Percentiles rank a stretch among this genome's conserved stretches.
phyloP scores from a whole-genome alignment of 2,113 vertebrate species.

The Rutilus rutilus region DNA sequence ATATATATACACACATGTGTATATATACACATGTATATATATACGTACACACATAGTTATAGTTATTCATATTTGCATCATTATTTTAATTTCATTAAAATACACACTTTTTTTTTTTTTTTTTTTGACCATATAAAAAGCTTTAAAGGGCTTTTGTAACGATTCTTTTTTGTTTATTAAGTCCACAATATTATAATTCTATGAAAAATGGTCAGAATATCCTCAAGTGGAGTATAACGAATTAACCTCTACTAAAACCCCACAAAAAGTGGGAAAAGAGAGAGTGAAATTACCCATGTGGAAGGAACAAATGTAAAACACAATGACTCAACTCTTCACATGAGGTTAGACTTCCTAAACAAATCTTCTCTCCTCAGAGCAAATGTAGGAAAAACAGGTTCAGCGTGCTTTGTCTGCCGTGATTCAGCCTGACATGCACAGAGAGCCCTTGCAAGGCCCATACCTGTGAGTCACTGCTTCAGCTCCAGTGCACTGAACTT shows the following conservation, averaged over 20 bases:
- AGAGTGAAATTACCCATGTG: not conserved
- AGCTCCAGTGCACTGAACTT: conserved; percentile 32
- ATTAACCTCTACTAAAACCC: not conserved
- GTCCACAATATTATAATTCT: not conserved
- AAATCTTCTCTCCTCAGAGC: conserved; percentile 2
- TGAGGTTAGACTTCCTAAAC: conserved; percentile 31
- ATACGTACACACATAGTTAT: too few species aligned
- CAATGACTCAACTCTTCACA: conserved; percentile 21
- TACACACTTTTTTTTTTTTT: too few species aligned
- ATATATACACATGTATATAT: too few species aligned
- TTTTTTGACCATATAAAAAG: not conserved
- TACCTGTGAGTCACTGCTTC: conserved; percentile 58
- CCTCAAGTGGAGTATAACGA: not conserved
- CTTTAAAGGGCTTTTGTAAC: too few species aligned
- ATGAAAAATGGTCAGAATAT: not conserved
- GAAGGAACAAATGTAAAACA: conserved; percentile 2
- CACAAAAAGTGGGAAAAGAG: not conserved
- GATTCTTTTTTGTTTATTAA: not conserved
- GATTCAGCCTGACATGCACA: conserved; percentile 62
- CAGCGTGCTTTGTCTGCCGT: conserved; percentile 55
- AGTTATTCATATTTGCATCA: too few species aligned
- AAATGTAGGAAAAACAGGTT: conserved; percentile 44
- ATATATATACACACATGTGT: too few species aligned
- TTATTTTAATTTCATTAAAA: too few species aligned
- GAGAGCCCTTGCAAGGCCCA: conserved; percentile 10